Base-by-base conservation (phyloP, 2,888 invertebrate genomes). In the Lasioglossum oenotherae region DNA sequence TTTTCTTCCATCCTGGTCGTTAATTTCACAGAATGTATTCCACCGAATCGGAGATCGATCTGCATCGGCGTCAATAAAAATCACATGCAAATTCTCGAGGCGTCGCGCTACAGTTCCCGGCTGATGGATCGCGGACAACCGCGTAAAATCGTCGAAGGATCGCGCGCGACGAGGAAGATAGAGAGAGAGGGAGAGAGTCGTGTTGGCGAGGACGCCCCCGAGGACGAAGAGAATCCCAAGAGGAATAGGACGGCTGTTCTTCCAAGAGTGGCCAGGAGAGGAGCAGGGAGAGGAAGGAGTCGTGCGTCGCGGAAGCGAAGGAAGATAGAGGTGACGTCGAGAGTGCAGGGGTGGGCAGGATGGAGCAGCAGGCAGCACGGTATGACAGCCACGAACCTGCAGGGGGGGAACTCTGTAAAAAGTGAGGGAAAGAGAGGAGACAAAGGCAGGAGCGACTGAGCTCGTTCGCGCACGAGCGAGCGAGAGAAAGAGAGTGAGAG, bases 311-410 rank as follows among this genome's bases (percentile, higher is more conserved):
- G 85, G 84, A 79, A 85, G 64, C 75, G 10, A 44, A 72, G 79
- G 75, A 72, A 57, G 57, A 82, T 16, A 73, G 53, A 57, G 82
- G 69, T 60, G 71, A 81, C 60, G 81, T 64, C 60, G 60, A 2
- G 35, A 0, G 38, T 16, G 19, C 23, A 67, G 19, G 81, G 85
- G 79, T 69, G 76, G 67, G 73, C 80, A 81, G 77, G 72, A 85
- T 67, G 81, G 72, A 44, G 78, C 71, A 44, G 69, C 71, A 44
- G 69, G 49, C 80, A 19, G 31, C 73, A 80, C 57, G 84, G 82
- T 82, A 79, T 81, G 89, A 80, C 57, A 44, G 23, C n/a, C 76
- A 73, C 49, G 73, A 74, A 49, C 57, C 46, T 27, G 72, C 44
- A 69, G 78, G 71, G 79, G 75, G 35, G 75, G 35, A 77, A 74